These are phyloP conservation scores for Sebastes matsubarae DNA, from an alignment of 2,797 vertebrate species.

Conservation along the genomic window DNA sequence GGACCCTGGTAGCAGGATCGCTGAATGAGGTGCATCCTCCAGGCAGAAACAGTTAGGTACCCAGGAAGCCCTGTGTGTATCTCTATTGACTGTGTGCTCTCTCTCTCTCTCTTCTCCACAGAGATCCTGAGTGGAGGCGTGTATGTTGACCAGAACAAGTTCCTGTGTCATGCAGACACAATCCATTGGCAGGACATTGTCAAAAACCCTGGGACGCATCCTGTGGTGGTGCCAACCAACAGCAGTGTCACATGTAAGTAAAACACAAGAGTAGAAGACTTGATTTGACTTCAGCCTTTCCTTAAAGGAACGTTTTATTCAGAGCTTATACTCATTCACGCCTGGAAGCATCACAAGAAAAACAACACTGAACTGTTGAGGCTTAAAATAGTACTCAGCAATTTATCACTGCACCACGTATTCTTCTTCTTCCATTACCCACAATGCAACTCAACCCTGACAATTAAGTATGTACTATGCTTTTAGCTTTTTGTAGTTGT, in stretches of 20 bases:
- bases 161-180: constrained; percentile 96
- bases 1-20: not conserved
- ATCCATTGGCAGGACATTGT: constrained; percentile 99
- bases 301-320: not conserved
- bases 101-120: constrained; percentile 62
- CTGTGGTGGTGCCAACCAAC: constrained; percentile 93
- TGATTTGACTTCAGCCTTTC: not conserved
- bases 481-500: not conserved
- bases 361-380: not conserved
- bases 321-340: not conserved
- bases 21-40: not conserved
- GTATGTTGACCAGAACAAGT: constrained; percentile 97
- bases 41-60: not conserved
- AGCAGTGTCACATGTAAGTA: constrained; percentile 88
- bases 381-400: not conserved
- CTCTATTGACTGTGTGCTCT: not conserved
- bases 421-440: not conserved
- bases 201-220: constrained; percentile 88
- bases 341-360: not conserved
- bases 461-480: not conserved
- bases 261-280: not conserved
- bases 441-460: not conserved
- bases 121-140: constrained; percentile 97
- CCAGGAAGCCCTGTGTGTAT: not conserved
- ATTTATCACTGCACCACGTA: not conserved